A percentile compares a stretch with the other conserved stretches of the same genome.
These are phyloP conservation scores for Furcula furcula DNA, from an alignment of 2,888 invertebrate genomes.

Conservation along the genomic window DNA sequence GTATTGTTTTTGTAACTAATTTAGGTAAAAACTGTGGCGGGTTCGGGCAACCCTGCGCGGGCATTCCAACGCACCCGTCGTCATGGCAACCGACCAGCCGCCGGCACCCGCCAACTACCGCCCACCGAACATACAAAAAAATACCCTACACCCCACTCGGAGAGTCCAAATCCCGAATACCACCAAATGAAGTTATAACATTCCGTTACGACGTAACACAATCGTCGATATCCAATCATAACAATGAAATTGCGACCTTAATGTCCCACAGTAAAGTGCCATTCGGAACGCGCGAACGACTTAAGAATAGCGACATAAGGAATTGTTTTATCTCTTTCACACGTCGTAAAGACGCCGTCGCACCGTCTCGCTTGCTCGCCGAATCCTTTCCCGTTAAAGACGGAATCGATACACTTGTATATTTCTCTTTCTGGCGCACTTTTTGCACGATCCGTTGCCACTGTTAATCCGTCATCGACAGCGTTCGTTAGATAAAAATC, in stretches of 20 bases:
- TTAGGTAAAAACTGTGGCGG: slow-evolving; percentile 62
- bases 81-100: slow-evolving; percentile 78
- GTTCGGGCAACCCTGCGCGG: slow-evolving; percentile 59
- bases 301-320: slow-evolving; percentile 80
- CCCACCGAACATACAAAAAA: slow-evolving; percentile 55
- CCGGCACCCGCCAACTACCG: slow-evolving; percentile 48
- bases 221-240: slow-evolving; percentile 69
- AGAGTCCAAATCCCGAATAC: slow-evolving; percentile 58
- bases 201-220: slow-evolving; percentile 68
- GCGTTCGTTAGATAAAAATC: slow-evolving; percentile 68
- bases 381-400: slow-evolving; percentile 67
- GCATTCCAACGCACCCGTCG: slow-evolving; percentile 77
- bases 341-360: slow-evolving; percentile 71
- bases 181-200: slow-evolving; percentile 75
- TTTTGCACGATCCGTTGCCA: slow-evolving; percentile 64
- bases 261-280: slow-evolving; percentile 67
- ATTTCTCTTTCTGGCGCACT: slow-evolving; percentile 73
- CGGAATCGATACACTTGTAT: slow-evolving; percentile 70
- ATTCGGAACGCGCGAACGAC: slow-evolving; percentile 68
- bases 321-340: slow-evolving; percentile 79
- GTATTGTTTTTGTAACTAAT: slow-evolving; percentile 56
- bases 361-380: slow-evolving; percentile 59
- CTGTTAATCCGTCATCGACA: slow-evolving; percentile 75
- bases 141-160: slow-evolving; percentile 55
- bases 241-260: slow-evolving; percentile 79